These are phyloP conservation scores for Coelinius sp. DNA, from an alignment of 2,888 invertebrate genomes.

Conservation along the genomic window DNA sequence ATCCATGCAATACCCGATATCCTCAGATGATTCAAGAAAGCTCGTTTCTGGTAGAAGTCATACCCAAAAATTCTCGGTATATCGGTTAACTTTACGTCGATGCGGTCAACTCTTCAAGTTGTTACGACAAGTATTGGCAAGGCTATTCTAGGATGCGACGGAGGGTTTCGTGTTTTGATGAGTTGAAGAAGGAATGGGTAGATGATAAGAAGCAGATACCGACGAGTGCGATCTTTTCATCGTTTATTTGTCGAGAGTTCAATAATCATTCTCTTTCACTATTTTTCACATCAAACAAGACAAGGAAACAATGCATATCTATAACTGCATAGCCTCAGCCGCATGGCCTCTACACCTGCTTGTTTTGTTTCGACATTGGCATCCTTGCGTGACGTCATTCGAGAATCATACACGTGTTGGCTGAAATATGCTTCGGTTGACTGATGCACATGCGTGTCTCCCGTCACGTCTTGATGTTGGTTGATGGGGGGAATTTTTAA, in stretches of 20 bases:
- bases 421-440: too few species aligned
- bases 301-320: too few species aligned
- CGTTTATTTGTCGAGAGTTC: neutral
- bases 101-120: neutral
- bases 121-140: neutral
- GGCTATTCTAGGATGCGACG: neutral
- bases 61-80: neutral
- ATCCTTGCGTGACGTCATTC: too few species aligned
- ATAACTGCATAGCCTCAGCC: too few species aligned
- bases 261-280: neutral
- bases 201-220: too few species aligned
- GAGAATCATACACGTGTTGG: too few species aligned
- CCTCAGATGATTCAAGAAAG: constrained; percentile 3
- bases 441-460: too few species aligned
- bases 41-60: neutral
- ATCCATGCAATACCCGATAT: constrained; percentile 48
- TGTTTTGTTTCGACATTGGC: too few species aligned
- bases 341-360: too few species aligned
- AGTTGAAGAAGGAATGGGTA: neutral
- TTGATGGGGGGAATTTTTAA: too few species aligned
- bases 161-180: neutral
- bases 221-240: neutral
- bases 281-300: neutral
- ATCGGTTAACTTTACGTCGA: neutral
- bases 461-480: too few species aligned